These are phyloP conservation scores for Coelogynopora nodosa DNA, from an alignment of 2,888 invertebrate species.

Conservation along the genomic window DNA sequence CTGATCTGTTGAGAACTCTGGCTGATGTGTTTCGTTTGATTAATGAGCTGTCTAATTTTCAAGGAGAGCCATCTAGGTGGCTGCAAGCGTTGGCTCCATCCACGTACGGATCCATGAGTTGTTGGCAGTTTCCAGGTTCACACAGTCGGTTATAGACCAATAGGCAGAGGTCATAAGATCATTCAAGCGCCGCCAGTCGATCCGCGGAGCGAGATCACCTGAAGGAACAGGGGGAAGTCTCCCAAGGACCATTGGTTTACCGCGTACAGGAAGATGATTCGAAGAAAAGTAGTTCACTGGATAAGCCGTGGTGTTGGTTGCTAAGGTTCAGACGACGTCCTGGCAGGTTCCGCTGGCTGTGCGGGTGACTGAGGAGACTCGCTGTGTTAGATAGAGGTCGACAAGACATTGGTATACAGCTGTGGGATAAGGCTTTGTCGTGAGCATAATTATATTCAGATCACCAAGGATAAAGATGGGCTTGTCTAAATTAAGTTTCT, in stretches of 20 bases:
- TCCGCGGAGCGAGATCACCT: neutral
- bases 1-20: slow-evolving; percentile 6
- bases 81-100: neutral
- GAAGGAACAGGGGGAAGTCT: neutral
- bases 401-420: neutral
- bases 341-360: neutral
- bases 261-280: neutral
- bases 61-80: slow-evolving; percentile 21
- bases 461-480: neutral
- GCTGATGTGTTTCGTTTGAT: neutral
- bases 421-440: neutral
- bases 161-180: neutral
- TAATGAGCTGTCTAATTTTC: neutral
- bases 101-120: neutral
- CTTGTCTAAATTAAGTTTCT: neutral
- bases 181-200: neutral
- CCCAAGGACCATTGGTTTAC: neutral
- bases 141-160: neutral
- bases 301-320: neutral
- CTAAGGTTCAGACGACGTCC: neutral
- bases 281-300: neutral
- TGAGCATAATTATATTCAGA: neutral
- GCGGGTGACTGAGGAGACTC: neutral
- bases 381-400: neutral
- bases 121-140: neutral